A percentile compares a stretch with the other conserved stretches of the same genome.
Evolutionary conservation across 2,113 vertebrate genomes (phyloP).

Genomic region (Bombycilla garrulus): DNA sequence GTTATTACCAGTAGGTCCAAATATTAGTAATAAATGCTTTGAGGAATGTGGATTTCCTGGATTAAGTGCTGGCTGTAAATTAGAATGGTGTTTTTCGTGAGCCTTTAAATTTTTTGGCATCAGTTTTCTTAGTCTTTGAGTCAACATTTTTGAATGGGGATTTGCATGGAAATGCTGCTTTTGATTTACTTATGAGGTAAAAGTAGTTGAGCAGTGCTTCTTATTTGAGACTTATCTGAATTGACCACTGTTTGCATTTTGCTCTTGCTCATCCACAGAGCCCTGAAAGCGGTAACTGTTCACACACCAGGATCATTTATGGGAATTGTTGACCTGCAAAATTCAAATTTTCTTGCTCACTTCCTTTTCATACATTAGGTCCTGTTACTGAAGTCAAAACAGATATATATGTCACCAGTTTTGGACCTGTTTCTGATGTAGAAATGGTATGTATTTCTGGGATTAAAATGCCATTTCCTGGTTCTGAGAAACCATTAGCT

Average conservation of each 20-base stretch:
- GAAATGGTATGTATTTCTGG: constrained; percentile 88
- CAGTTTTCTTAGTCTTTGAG: not conserved
- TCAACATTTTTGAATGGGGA: not conserved
- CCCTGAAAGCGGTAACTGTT: constrained; percentile 3
- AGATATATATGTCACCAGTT: constrained; percentile 97
- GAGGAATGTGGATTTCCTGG: not conserved
- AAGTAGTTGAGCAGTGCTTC: not conserved
- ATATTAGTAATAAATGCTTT: not conserved
- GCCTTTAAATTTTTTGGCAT: not conserved
- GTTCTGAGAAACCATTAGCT: constrained; percentile 53
- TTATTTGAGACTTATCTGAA: not conserved
- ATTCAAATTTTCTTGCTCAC: constrained; percentile 72
- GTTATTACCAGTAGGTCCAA: not conserved
- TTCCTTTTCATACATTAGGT: constrained; percentile 78
- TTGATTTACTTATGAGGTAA: not conserved
- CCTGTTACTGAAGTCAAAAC: constrained; percentile 97
- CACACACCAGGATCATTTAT: not conserved
- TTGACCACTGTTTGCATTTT: constrained; percentile 36
- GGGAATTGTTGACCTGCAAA: constrained; percentile 51
- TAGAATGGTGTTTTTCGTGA: not conserved
- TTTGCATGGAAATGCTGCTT: constrained; percentile 25
- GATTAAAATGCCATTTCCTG: constrained; percentile 43
- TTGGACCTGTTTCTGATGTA: constrained; percentile 96
- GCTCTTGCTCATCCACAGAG: constrained; percentile 32
- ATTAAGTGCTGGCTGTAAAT: not conserved